phyloP scores from a whole-genome alignment of 1,140 invertebrate species.

The Drosophila ficusphila region DNA sequence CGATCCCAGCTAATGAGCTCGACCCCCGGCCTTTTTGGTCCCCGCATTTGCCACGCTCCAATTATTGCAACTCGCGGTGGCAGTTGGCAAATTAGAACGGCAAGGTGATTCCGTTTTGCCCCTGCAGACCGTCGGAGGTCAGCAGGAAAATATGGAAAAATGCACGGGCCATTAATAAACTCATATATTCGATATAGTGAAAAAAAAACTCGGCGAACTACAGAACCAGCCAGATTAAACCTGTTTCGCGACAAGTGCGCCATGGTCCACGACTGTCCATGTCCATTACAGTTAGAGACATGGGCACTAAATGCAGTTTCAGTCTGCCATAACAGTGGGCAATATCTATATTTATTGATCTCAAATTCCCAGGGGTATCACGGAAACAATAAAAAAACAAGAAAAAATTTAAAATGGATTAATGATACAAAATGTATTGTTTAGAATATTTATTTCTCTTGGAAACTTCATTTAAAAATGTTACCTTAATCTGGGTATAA shows the following conservation, averaged over 20 bases:
- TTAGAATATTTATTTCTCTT: too few relatives aligned
- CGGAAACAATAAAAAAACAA: neutral
- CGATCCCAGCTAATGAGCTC: conserved; percentile 50
- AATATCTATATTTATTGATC: neutral
- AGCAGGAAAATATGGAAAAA: conserved; percentile 80
- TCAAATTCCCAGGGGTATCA: neutral
- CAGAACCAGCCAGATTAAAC: conserved; percentile 56
- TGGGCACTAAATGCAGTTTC: conserved; percentile 61
- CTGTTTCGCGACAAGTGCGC: conserved; percentile 75
- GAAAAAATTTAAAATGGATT: too few relatives aligned
- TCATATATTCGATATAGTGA: conserved; percentile 52
- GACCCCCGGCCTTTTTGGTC: conserved; percentile 64
- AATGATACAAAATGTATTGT: too few relatives aligned
- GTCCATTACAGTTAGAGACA: conserved; percentile 74
- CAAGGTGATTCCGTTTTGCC: conserved; percentile 60
- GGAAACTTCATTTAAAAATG: too few relatives aligned
- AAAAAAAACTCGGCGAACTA: conserved; percentile 30
- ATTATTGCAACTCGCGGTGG: conserved; percentile 52
- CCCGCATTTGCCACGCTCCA: conserved; percentile 65
- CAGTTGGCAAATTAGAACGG: conserved; percentile 78
- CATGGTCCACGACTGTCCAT: conserved; percentile 43
- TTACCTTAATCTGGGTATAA: too few relatives aligned
- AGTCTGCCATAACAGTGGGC: conserved; percentile 32
- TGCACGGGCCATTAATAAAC: conserved; percentile 68
- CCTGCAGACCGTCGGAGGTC: conserved; percentile 67